Percentiles rank a stretch among this genome's conserved stretches.
phyloP scores from a whole-genome alignment of 2,888 invertebrate genomes.

The Pedicia rivosa region DNA sequence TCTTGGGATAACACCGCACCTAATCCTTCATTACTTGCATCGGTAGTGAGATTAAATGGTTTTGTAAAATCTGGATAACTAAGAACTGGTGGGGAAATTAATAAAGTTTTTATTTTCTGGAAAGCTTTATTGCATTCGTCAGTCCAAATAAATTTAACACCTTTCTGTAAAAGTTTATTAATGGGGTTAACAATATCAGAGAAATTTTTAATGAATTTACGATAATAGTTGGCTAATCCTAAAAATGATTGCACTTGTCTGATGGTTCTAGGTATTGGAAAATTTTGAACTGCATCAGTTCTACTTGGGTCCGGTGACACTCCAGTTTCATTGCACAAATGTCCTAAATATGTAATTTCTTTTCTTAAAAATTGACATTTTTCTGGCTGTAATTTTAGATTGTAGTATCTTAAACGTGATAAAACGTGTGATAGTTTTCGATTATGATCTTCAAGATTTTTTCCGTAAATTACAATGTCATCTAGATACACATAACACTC shows the following conservation, averaged over 20 bases:
- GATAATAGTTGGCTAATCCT: not conserved
- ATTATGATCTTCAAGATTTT: slow-evolving; percentile 16
- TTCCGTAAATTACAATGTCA: slow-evolving; percentile 3
- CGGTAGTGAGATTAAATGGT: not conserved
- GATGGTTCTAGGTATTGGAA: not conserved
- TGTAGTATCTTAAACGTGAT: slow-evolving; percentile 10
- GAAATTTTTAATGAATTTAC: not conserved
- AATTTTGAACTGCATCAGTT: slow-evolving; percentile 11
- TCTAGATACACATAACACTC: slow-evolving; percentile 8
- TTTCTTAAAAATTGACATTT: slow-evolving; percentile 14
- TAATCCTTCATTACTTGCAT: not conserved
- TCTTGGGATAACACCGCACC: slow-evolving; percentile 7
- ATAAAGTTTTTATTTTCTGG: not conserved
- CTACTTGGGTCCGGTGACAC: slow-evolving; percentile 17
- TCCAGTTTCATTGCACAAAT: slow-evolving; percentile 16
- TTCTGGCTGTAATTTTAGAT: slow-evolving; percentile 14
- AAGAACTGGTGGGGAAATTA: slow-evolving; percentile 1
- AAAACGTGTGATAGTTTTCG: slow-evolving; percentile 13
- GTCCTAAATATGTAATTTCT: slow-evolving; percentile 13
- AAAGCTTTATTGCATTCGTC: slow-evolving; percentile 2
- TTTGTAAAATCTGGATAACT: slow-evolving; percentile 2
- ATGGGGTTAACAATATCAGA: not conserved
- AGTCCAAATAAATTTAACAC: not conserved
- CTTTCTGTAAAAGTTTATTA: not conserved
- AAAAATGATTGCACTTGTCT: not conserved